Base-by-base conservation (phyloP, 2,888 invertebrate species). In the Zhuqinia jingwanae region DNA sequence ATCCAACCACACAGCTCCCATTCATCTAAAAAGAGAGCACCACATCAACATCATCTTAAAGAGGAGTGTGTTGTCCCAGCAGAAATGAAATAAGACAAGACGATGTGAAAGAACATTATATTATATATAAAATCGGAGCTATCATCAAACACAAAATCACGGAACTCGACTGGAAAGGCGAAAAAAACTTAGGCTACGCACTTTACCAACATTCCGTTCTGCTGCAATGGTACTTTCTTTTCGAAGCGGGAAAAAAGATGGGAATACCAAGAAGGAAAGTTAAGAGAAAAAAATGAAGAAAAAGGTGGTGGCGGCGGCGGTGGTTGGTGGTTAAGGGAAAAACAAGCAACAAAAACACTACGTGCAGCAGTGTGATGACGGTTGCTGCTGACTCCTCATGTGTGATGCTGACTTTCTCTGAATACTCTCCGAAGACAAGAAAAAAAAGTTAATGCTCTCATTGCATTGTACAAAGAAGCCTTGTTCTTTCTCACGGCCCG, bases 381-480 rank as follows among this genome's bases (percentile, higher is more conserved):
- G 70, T 53, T 75, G 50, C 47, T 82, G 83, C 84, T 77, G 77
- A 84, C 68, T 84, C 68, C 6, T 75, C 68, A 68, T 80, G 80
- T 80, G 80, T 82, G 73, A 81, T 56, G 73, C 58, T 60, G 25
- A 68, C 56, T 30, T 22, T 15, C 75, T 45, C 73, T 63, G 45
- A 60, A 56, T 70, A 84, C 63, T 77, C 68, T 63, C 63, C 68
- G 63, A 77, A 84, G 77, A 84, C n/a, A n/a, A n/a, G n/a, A n/a
- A n/a, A n/a, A n/a, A n/a, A n/a, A n/a, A n/a, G n/a, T n/a, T n/a
- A 77, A 68, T 56, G 68, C 8, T 77, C 68, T 53, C 76, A 27
- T 77, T 58, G 56, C 63, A 68, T 2, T 22, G 68, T 20, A 27
- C n/a, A 27, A 42, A 75, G 30, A 53, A 53, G 25, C 22, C 50